Percentiles rank a stretch among this genome's conserved stretches.
Evolutionary conservation across 1,140 invertebrate genomes (phyloP).

Genomic region (Brachionus rotundiformis): DNA sequence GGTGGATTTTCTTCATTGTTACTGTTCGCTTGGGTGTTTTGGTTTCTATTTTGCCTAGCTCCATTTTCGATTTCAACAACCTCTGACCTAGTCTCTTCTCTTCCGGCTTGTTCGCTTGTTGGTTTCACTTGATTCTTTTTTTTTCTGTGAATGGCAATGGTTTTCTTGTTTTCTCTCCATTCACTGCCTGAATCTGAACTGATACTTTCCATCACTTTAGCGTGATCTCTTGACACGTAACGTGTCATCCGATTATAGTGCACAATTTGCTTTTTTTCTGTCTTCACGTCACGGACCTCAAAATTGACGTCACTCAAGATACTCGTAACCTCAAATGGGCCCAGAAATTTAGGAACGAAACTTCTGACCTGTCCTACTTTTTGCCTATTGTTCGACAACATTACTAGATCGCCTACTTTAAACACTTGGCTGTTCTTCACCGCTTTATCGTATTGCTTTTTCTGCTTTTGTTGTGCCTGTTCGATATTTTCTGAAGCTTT

Average conservation of each 20-base stretch:
- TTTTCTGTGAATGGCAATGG: background rate
- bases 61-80: background rate
- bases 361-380: background rate
- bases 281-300: background rate
- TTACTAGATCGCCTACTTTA: background rate
- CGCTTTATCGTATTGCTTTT: background rate
- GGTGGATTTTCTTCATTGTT: background rate
- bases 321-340: background rate
- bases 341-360: background rate
- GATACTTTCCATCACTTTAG: background rate
- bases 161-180: background rate
- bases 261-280: background rate
- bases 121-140: background rate
- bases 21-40: background rate
- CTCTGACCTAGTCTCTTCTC: background rate
- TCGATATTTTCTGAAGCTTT: background rate
- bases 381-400: background rate
- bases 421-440: background rate
- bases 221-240: background rate
- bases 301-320: background rate
- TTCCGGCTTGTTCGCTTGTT: background rate
- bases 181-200: background rate
- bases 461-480: background rate
- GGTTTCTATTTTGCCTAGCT: background rate
- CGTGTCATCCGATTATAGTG: background rate